phyloP scores from a whole-genome alignment of 2,888 invertebrate species.

The Merodon equestris region DNA sequence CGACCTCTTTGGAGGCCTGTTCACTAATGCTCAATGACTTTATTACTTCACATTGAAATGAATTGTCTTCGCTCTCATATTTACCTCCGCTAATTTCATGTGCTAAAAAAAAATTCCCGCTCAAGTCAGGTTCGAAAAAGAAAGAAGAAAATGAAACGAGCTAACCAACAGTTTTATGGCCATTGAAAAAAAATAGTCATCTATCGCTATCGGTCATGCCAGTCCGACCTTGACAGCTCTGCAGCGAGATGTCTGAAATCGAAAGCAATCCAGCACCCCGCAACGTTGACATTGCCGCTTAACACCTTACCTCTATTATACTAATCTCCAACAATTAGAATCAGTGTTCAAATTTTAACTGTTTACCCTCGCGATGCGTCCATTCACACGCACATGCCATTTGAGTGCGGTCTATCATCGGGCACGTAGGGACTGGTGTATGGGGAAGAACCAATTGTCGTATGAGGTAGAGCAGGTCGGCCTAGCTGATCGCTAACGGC shows the following conservation, averaged over 20 bases:
- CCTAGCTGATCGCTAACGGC: conserved; percentile 38
- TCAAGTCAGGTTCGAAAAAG: no score
- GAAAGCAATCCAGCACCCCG: conserved; percentile 20
- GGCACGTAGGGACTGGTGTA: neutral
- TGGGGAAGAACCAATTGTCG: conserved; percentile 40
- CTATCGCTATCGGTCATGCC: no score
- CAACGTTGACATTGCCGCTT: conserved; percentile 7
- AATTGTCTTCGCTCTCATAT: no score
- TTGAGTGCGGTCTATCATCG: neutral
- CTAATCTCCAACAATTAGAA: conserved; percentile 47
- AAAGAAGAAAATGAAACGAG: no score
- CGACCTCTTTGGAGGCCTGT: no score
- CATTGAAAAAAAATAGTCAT: no score
- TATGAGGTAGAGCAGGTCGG: conserved; percentile 20
- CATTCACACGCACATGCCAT: conserved; percentile 21
- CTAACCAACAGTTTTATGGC: no score
- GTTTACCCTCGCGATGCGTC: neutral
- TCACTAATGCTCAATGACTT: no score
- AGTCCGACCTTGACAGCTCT: neutral
- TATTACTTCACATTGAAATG: no score
- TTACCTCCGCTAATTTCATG: no score
- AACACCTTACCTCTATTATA: conserved; percentile 9
- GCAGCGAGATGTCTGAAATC: conserved; percentile 8
- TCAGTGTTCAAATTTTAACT: conserved; percentile 26
- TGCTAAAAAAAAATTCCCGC: no score